Conservation (phyloP, 2,113 vertebrate species). For the Zingel zingel region DNA sequence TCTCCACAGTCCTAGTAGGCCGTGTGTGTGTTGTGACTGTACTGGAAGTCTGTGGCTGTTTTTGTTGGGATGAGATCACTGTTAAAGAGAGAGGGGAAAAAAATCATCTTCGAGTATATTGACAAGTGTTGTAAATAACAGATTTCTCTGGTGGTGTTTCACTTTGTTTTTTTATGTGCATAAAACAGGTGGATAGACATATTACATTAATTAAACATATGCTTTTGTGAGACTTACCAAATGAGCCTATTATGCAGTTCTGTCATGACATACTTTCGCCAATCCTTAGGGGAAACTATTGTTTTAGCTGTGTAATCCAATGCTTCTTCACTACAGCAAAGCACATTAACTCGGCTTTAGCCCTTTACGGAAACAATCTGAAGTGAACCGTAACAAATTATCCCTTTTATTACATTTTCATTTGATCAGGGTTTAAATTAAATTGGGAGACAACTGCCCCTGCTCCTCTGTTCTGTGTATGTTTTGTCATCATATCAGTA, state of each 20-base stretch:
- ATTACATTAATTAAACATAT: slow-evolving; percentile 13
- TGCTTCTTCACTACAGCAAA: slow-evolving; percentile 12
- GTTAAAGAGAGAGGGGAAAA: not conserved
- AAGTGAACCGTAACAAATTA: not conserved
- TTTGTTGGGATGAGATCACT: not conserved
- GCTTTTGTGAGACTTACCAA: slow-evolving; percentile 11
- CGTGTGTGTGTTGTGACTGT: not conserved
- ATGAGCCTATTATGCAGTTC: not conserved
- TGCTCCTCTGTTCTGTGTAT: not conserved
- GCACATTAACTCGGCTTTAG: not conserved
- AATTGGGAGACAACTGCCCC: not conserved
- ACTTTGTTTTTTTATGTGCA: not conserved
- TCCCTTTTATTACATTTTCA: slow-evolving; percentile 1
- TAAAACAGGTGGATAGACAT: not conserved
- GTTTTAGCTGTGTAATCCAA: not conserved
- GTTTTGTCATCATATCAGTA: not conserved
- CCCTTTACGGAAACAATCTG: not conserved
- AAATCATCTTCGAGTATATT: not conserved
- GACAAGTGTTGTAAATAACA: not conserved
- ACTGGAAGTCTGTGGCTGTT: not conserved
- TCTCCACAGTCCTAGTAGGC: not conserved
- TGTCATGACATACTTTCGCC: not conserved
- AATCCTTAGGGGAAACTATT: not conserved
- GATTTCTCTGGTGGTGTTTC: not conserved
- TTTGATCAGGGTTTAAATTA: not conserved